Evolutionary conservation across 2,113 vertebrate genomes (phyloP).

Genomic region (Lamprologus lemairii): DNA sequence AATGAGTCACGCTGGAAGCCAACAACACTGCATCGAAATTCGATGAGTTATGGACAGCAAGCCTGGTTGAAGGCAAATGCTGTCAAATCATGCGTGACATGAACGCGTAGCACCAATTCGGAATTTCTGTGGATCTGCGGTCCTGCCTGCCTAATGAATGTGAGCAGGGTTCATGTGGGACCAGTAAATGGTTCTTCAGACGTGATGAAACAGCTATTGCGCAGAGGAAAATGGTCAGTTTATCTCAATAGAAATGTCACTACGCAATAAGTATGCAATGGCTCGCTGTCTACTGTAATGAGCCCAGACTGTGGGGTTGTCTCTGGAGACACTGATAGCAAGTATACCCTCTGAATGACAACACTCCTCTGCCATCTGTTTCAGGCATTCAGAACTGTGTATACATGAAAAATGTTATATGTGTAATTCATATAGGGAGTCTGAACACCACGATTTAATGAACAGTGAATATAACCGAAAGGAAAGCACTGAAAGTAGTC

Average conservation of each 20-base stretch:
- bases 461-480: background rate
- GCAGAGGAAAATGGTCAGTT: slow-evolving; percentile 45
- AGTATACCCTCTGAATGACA: slow-evolving; percentile 24
- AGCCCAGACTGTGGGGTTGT: slow-evolving; percentile 43
- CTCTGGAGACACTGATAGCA: slow-evolving; percentile 40
- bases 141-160: slow-evolving; percentile 48
- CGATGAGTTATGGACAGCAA: slow-evolving; percentile 37
- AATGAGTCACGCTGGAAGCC: slow-evolving; percentile 21
- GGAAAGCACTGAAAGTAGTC: background rate
- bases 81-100: slow-evolving; percentile 44
- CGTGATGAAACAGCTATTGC: slow-evolving; percentile 46
- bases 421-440: background rate
- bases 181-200: slow-evolving; percentile 50
- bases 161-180: slow-evolving; percentile 49
- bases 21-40: slow-evolving; percentile 17
- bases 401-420: background rate
- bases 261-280: slow-evolving; percentile 55
- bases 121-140: slow-evolving; percentile 7
- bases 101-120: background rate
- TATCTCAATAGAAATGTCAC: slow-evolving; percentile 64
- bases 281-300: slow-evolving; percentile 60
- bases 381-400: background rate
- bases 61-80: slow-evolving; percentile 23
- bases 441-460: background rate
- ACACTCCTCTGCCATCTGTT: slow-evolving; percentile 39